Evolutionary conservation across 2,113 vertebrate genomes (phyloP).

Genomic region (Crotalus helleri): DNA sequence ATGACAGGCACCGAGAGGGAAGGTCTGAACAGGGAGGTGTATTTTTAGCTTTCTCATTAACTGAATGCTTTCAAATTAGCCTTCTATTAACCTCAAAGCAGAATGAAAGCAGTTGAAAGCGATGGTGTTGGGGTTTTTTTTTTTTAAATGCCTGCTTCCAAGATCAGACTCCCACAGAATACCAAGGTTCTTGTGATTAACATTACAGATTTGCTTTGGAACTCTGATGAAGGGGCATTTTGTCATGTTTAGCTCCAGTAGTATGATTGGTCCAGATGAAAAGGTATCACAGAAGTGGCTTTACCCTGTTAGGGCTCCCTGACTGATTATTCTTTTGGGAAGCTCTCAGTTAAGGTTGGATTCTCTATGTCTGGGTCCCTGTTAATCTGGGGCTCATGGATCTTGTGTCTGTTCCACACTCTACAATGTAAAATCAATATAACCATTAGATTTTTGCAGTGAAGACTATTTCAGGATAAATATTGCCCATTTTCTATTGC

Average conservation of each 20-base stretch:
- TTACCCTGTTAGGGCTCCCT: background rate
- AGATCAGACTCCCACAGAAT: slow-evolving; percentile 64
- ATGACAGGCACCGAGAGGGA: slow-evolving; percentile 22
- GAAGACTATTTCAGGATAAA: background rate
- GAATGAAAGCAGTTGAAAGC: slow-evolving; percentile 64
- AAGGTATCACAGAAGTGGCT: background rate
- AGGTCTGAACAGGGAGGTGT: slow-evolving; percentile 53
- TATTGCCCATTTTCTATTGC: background rate
- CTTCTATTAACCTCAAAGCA: slow-evolving; percentile 80
- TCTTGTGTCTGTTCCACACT: background rate
- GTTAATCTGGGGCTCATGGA: background rate
- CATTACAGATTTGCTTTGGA: slow-evolving; percentile 54
- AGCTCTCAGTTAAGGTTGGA: background rate
- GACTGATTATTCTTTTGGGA: background rate
- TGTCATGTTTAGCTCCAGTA: slow-evolving; percentile 24
- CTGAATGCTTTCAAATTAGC: slow-evolving; percentile 78
- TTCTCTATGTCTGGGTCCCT: background rate
- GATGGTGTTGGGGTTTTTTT: slow-evolving; percentile 22
- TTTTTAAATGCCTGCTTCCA: slow-evolving; percentile 27
- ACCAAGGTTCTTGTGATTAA: slow-evolving; percentile 69
- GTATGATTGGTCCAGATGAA: background rate
- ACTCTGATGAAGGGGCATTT: slow-evolving; percentile 57
- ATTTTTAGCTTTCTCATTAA: slow-evolving; percentile 84
- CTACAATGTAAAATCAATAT: background rate
- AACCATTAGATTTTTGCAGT: background rate